Evolutionary conservation across 92 coral and sea anemone species (phyloP).

Genomic region (Paramuricea clavata): DNA sequence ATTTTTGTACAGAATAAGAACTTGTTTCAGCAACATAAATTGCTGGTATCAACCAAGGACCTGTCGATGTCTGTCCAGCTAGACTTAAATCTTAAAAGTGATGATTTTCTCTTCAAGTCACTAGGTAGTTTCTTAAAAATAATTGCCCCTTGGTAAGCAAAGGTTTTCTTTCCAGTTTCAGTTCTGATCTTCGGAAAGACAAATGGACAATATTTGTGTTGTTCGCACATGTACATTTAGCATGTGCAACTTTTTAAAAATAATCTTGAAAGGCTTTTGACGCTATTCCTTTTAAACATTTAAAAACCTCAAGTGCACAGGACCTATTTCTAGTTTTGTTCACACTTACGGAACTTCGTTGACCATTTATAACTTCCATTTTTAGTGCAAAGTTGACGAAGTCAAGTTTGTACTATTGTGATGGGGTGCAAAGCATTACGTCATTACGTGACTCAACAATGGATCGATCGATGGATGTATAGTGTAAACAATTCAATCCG

Average conservation of each 20-base stretch:
- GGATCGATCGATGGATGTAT: too few species aligned
- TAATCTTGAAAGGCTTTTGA: slow-evolving; percentile 28
- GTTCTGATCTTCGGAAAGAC: slow-evolving; percentile 24
- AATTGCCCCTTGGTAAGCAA: slow-evolving; percentile 10
- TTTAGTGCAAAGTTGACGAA: too few species aligned
- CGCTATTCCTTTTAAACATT: slow-evolving; percentile 3
- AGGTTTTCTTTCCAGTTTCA: slow-evolving; percentile 13
- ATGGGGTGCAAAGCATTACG: too few species aligned
- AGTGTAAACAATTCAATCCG: too few species aligned
- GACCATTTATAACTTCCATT: too few species aligned
- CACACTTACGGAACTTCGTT: too few species aligned
- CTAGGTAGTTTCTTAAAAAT: background rate
- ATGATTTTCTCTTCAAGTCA: background rate
- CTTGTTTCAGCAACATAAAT: too few species aligned
- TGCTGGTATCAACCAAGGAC: too few species aligned
- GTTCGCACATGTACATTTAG: background rate
- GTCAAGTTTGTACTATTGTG: too few species aligned
- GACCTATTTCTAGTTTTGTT: background rate
- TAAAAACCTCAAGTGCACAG: background rate
- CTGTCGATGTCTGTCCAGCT: background rate
- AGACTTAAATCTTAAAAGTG: slow-evolving; percentile 11
- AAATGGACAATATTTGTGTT: background rate
- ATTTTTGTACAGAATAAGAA: too few species aligned
- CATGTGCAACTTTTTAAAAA: background rate
- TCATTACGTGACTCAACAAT: too few species aligned